phyloP scores from a whole-genome alignment of 1,140 invertebrate species.

The Amyelois transitella region DNA sequence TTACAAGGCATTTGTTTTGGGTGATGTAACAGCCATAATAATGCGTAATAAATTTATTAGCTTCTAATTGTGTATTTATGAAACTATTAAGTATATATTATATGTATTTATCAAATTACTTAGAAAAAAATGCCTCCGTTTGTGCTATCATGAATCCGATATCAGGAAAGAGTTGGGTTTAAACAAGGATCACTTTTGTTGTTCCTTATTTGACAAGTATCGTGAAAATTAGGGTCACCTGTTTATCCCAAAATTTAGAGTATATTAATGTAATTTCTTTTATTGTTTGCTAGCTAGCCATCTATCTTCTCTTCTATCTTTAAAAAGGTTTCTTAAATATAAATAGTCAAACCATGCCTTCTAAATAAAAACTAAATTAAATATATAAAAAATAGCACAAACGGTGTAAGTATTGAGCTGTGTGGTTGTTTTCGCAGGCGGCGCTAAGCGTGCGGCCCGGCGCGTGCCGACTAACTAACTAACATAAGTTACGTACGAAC shows the following conservation, averaged over 20 bases:
- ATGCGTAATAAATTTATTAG: constrained; percentile 12
- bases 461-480: constrained; percentile 42
- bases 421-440: constrained; percentile 68
- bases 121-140: not conserved
- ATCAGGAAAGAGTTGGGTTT: not conserved
- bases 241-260: too few species aligned
- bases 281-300: too few species aligned
- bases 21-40: constrained; percentile 70
- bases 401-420: constrained; percentile 29
- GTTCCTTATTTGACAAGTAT: too few species aligned
- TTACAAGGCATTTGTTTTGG: constrained; percentile 37
- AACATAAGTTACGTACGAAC: constrained; percentile 59
- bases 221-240: too few species aligned
- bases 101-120: not conserved
- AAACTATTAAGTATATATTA: not conserved
- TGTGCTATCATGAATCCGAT: not conserved
- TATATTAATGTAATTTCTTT: too few species aligned
- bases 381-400: not conserved
- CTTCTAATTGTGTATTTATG: constrained; percentile 2
- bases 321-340: not conserved
- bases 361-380: not conserved
- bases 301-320: too few species aligned
- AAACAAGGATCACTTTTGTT: too few species aligned
- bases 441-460: constrained; percentile 51
- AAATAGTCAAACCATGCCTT: not conserved